A percentile compares a stretch with the other conserved stretches of the same genome.
phyloP scores from a whole-genome alignment of 2,797 vertebrate species.

The Takifugu rubripes region DNA sequence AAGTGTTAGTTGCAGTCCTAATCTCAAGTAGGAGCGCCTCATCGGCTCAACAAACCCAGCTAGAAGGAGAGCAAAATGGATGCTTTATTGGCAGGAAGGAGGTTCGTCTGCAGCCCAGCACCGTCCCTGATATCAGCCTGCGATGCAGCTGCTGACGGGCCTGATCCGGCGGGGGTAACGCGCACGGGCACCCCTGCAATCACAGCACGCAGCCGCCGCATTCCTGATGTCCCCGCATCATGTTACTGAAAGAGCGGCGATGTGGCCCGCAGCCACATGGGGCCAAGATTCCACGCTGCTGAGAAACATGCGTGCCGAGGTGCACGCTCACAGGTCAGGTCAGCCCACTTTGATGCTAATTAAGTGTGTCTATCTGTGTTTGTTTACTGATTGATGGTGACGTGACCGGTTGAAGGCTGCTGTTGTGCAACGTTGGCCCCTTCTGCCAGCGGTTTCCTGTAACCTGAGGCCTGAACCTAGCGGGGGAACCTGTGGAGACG shows the following conservation, averaged over 20 bases:
- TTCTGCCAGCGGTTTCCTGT: slow-evolving; percentile 70
- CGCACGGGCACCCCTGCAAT: slow-evolving; percentile 60
- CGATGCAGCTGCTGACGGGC: slow-evolving; percentile 54
- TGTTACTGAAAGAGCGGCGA: slow-evolving; percentile 49
- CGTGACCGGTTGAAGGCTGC: slow-evolving; percentile 61
- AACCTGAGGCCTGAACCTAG: slow-evolving; percentile 60
- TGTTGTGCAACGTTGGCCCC: slow-evolving; percentile 55
- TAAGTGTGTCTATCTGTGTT: slow-evolving; percentile 57
- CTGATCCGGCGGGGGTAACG: slow-evolving; percentile 43
- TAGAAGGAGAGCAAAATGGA: slow-evolving; percentile 24
- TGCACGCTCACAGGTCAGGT: slow-evolving; percentile 27
- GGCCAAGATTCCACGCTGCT: no score
- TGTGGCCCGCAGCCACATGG: slow-evolving; percentile 46
- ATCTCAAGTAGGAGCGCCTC: background rate
- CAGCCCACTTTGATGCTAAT: slow-evolving; percentile 57
- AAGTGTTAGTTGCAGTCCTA: slow-evolving; percentile 6
- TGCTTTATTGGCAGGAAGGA: slow-evolving; percentile 6
- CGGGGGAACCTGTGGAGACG: slow-evolving; percentile 52
- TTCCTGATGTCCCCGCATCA: slow-evolving; percentile 66
- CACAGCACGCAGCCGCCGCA: slow-evolving; percentile 57
- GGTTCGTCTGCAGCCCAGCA: slow-evolving; percentile 16
- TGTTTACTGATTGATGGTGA: slow-evolving; percentile 56
- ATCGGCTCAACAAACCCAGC: slow-evolving; percentile 9
- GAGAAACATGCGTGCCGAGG: slow-evolving; percentile 4
- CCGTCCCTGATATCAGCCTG: slow-evolving; percentile 46